phyloP scores from a whole-genome alignment of 2,113 vertebrate species.

The Channa maculata region DNA sequence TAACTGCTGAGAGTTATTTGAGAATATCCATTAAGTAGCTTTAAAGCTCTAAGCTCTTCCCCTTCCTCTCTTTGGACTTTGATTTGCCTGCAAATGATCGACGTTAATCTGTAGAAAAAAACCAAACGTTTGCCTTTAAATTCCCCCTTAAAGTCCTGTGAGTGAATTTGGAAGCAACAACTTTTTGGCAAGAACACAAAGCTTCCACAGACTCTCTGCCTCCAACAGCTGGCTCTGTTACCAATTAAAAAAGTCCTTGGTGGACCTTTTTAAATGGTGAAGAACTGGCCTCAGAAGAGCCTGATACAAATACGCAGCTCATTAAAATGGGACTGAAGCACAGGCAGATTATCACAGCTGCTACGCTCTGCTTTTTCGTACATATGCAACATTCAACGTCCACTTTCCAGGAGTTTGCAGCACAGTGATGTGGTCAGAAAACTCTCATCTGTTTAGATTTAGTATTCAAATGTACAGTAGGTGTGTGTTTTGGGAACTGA shows the following conservation, averaged over 20 bases:
- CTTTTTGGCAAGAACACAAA: conserved; percentile 16
- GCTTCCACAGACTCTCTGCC: neutral
- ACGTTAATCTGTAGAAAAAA: neutral
- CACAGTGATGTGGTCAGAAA: conserved; percentile 72
- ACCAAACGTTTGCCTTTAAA: neutral
- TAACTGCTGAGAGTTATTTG: no score
- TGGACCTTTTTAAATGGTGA: neutral
- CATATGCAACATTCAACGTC: conserved; percentile 28
- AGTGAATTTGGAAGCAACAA: neutral
- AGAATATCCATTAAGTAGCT: no score
- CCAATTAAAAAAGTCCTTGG: neutral
- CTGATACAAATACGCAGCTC: conserved; percentile 1
- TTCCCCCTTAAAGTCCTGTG: neutral
- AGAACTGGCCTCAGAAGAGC: conserved; percentile 6
- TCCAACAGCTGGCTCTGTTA: neutral
- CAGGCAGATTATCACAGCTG: conserved; percentile 36
- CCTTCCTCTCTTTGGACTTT: no score
- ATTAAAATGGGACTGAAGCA: conserved; percentile 32
- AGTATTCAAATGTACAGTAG: no score
- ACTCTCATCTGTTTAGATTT: neutral
- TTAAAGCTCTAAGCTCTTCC: no score
- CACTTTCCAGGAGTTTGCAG: conserved; percentile 37
- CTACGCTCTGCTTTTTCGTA: neutral
- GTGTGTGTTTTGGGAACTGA: conserved; percentile 1
- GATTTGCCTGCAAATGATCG: neutral